Conservation (phyloP, 2,113 vertebrate genomes). For the Gallinago undulata region DNA sequence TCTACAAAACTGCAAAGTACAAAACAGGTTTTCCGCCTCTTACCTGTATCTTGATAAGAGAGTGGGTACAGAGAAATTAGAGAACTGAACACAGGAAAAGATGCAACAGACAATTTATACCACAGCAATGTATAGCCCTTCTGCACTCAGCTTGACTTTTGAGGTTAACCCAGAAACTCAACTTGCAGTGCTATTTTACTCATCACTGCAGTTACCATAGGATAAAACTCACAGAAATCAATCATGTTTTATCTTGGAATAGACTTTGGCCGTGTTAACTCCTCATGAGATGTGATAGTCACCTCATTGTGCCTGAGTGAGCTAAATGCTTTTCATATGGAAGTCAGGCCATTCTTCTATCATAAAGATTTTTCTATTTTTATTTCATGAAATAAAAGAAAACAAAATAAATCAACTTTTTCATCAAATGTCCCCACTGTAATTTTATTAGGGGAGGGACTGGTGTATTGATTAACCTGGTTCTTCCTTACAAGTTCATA, state of each 20-base stretch:
- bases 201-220: not conserved
- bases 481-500: not conserved
- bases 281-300: not conserved
- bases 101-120: not conserved
- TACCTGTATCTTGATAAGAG: not conserved
- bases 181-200: not conserved
- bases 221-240: not conserved
- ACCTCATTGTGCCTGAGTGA: not conserved
- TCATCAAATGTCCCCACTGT: not conserved
- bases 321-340: not conserved
- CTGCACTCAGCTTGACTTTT: not conserved
- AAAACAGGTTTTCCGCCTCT: not conserved
- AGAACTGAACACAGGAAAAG: not conserved
- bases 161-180: not conserved
- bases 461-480: not conserved
- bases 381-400: not conserved
- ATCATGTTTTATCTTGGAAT: not conserved
- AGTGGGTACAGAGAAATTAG: not conserved
- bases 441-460: not conserved
- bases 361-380: not conserved
- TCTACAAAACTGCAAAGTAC: not conserved
- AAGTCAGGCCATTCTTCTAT: not conserved
- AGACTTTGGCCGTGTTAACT: not conserved
- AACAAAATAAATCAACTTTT: not conserved
- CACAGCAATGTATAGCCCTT: not conserved